Percentiles rank a stretch among this genome's conserved stretches.
These are phyloP conservation scores for Chelonoidis abingdonii DNA, from an alignment of 2,113 vertebrate species.

Conservation along the genomic window DNA sequence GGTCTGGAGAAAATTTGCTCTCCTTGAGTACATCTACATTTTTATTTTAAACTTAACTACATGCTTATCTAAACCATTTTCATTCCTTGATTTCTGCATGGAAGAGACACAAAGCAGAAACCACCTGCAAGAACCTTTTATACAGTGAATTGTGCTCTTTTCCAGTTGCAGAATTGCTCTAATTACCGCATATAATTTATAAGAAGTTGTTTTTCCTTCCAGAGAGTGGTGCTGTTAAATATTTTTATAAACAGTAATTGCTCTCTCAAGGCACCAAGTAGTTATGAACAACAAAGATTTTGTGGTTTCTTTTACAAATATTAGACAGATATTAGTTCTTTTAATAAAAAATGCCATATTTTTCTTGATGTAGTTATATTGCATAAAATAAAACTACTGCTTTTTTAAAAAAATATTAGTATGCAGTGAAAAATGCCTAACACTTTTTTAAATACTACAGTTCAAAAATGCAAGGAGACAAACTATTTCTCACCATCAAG, in stretches of 20 bases:
- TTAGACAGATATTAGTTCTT: background rate
- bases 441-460: background rate
- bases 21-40: background rate
- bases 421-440: background rate
- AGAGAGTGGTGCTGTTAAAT: background rate
- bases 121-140: background rate
- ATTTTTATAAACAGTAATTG: background rate
- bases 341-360: background rate
- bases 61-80: background rate
- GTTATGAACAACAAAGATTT: background rate
- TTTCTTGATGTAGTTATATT: background rate
- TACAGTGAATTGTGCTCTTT: background rate
- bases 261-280: background rate
- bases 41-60: background rate
- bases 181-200: background rate
- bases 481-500: background rate
- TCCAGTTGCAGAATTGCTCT: background rate
- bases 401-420: background rate
- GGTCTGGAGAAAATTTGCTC: background rate
- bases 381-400: fast-evolving
- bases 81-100: background rate
- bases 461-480: background rate
- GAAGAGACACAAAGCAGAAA: background rate
- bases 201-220: background rate
- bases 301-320: background rate